Percentiles rank a stretch among this genome's conserved stretches.
These are phyloP conservation scores for Pherbina coryleti DNA, from an alignment of 2,888 invertebrate genomes.

Conservation along the genomic window DNA sequence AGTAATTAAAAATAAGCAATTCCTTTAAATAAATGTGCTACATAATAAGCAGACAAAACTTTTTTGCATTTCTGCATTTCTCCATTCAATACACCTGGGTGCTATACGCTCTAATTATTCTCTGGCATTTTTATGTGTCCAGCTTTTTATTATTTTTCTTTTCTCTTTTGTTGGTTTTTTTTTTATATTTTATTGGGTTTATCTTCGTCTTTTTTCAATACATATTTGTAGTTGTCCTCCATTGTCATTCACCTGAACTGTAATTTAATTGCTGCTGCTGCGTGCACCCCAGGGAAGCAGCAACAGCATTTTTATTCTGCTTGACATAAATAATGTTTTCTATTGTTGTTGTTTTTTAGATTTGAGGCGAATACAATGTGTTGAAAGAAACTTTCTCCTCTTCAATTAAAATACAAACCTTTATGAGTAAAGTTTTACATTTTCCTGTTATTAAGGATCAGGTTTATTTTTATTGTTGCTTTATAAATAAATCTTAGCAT, in stretches of 20 bases:
- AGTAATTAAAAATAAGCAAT: no score
- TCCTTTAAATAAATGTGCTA: no score
- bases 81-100: slow-evolving; percentile 7
- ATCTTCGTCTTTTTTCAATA: background rate
- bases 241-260: slow-evolving; percentile 31
- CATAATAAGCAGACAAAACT: no score
- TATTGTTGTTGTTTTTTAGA: no score
- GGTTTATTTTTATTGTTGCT: no score
- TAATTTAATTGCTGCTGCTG: slow-evolving; percentile 14
- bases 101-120: slow-evolving; percentile 5
- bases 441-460: no score
- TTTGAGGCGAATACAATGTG: no score
- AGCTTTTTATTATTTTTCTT: background rate
- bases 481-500: no score
- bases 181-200: background rate
- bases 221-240: background rate
- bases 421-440: no score
- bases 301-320: background rate
- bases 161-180: background rate
- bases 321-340: no score
- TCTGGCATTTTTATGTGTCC: background rate
- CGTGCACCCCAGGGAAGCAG: slow-evolving; percentile 6
- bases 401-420: no score
- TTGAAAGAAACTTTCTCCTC: no score
- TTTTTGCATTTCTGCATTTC: background rate